Base-by-base conservation (phyloP, 1,140 invertebrate genomes). In the Marisa cornuarietis region DNA sequence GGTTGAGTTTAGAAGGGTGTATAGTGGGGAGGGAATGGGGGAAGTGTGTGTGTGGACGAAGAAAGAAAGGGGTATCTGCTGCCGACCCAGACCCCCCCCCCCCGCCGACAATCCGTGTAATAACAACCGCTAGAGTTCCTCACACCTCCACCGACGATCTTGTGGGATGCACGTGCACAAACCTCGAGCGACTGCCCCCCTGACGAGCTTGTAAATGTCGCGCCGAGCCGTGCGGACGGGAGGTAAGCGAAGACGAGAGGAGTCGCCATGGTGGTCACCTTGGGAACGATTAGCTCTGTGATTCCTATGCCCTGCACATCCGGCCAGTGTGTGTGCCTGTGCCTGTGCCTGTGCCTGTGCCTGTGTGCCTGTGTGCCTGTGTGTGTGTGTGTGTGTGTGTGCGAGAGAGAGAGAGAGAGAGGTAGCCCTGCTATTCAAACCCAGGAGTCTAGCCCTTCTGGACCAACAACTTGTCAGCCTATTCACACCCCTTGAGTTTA, bases 121-220 rank as follows among this genome's bases (percentile, higher is more conserved):
- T 18, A 58, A 58, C 54, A 58, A 58, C 54, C 54, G 54, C 54
- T 9, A 58, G 3, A 42, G 54, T 58, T 11, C 54, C 54, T 58
- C 31, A 2, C 54, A 18, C 54, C 16, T 31, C 65, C 22, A 22
- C 26, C 22, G 65, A 68, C 22, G 10, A 11, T 68, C 14, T 22
- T 68, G 13, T 68, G 65, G 22, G 65, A 11, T 68, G 65, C 65
- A 68, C 65, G 65, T 68, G 65, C 65, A 68, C 65, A 68, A 68
- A 68, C 65, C 11, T 18, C 65, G 0, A n/a, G n/a, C 11, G 22
- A 68, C 62, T 13, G 65, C 65, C 65, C 65, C 31, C 65, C 65
- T 13, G 65, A 68, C 7, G 65, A 10, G 65, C 65, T 6, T 5
- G 13, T n/a, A 68, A 68, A 68, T 68, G 65, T 68, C 65, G 65